Conservation (phyloP, 2,888 invertebrate genomes). For the Biston betularia region DNA sequence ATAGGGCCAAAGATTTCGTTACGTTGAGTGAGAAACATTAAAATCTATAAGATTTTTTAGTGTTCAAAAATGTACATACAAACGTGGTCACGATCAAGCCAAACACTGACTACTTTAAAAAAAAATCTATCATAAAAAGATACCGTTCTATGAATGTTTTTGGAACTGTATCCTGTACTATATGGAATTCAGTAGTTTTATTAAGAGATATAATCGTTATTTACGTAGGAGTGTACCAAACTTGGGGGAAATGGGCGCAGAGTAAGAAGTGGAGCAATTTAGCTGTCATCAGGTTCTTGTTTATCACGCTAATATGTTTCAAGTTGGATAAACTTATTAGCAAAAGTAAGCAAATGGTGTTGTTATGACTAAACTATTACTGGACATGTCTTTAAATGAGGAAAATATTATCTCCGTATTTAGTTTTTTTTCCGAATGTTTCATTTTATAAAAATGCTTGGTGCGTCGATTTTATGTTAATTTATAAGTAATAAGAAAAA, state of each 20-base stretch:
- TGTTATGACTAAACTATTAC: not conserved
- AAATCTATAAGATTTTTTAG: too few relatives aligned
- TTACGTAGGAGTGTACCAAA: constrained; percentile 28
- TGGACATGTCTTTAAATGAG: not conserved
- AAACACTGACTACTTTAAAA: too few relatives aligned
- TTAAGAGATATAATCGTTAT: constrained; percentile 37
- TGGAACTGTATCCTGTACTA: constrained; percentile 1
- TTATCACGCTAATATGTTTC: constrained; percentile 23
- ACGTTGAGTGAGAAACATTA: too few relatives aligned
- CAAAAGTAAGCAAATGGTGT: not conserved
- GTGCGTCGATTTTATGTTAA: too few relatives aligned
- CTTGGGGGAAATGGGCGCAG: constrained; percentile 20
- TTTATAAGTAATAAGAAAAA: too few relatives aligned
- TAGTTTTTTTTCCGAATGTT: too few relatives aligned
- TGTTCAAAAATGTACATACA: too few relatives aligned
- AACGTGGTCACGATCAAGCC: too few relatives aligned
- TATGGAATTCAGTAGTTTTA: constrained; percentile 34
- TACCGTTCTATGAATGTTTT: not conserved
- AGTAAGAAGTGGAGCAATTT: constrained; percentile 28
- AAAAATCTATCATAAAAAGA: not conserved
- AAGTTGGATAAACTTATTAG: constrained; percentile 12
- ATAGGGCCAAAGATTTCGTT: too few relatives aligned
- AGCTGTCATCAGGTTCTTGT: constrained; percentile 25
- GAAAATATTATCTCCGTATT: too few relatives aligned
- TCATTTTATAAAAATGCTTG: too few relatives aligned